Conservation (phyloP, 2,888 invertebrate genomes). For the Alentia gelatinosa region DNA sequence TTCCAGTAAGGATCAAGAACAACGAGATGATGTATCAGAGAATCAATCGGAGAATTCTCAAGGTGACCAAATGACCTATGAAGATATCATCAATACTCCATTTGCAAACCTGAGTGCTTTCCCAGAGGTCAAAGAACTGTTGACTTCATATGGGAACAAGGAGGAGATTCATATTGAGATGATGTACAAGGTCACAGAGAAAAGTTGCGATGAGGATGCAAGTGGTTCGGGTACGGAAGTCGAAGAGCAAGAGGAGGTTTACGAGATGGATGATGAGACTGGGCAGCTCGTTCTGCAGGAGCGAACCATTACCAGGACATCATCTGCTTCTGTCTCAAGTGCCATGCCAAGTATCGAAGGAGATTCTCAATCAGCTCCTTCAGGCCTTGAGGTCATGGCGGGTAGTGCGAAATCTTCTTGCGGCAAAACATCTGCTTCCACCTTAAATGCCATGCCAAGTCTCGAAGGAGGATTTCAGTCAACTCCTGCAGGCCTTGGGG, state of each 20-base stretch:
- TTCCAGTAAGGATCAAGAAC: not conserved
- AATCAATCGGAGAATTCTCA: not conserved
- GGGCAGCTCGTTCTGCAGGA: not conserved
- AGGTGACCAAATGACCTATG: not conserved
- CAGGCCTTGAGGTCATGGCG: not conserved
- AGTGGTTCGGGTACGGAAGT: not conserved
- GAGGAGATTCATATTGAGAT: slow-evolving; percentile 4
- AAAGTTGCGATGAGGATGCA: not conserved
- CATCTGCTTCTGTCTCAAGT: not conserved
- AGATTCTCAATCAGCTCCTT: not conserved
- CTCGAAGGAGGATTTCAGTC: not conserved
- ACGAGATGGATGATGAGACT: not conserved
- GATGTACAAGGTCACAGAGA: not conserved
- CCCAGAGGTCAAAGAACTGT: not conserved
- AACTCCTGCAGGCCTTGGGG: not conserved
- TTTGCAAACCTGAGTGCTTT: not conserved
- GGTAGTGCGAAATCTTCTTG: not conserved
- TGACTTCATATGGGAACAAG: not conserved
- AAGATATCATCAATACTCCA: not conserved
- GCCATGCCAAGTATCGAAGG: not conserved
- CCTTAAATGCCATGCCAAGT: not conserved
- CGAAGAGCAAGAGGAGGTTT: slow-evolving; percentile 5
- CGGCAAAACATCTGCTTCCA: not conserved
- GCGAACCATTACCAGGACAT: not conserved
- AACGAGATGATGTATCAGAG: no score